A percentile compares a stretch with the other conserved stretches of the same genome.
Conservation (phyloP, 1,140 invertebrate genomes). For the Sitophilus oryzae region DNA sequence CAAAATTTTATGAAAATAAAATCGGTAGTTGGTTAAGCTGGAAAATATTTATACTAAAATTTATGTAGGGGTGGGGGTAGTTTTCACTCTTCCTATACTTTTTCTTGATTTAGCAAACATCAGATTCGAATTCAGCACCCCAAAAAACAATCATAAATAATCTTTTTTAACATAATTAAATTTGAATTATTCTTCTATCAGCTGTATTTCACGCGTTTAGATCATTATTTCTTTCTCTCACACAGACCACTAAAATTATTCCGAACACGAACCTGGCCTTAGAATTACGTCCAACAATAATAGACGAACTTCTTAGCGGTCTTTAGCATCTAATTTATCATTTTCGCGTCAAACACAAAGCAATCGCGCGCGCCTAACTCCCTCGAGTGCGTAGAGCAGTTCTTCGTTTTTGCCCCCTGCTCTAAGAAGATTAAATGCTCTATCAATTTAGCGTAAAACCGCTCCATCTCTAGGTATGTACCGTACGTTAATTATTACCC, state of each 20-base stretch:
- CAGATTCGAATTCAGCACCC: too few species aligned
- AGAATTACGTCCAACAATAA: constrained; percentile 14
- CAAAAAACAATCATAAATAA: too few species aligned
- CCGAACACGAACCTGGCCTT: constrained; percentile 1
- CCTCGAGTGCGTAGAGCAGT: constrained; percentile 9
- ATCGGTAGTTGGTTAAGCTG: too few species aligned
- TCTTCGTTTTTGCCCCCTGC: constrained; percentile 8
- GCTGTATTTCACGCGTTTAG: too few species aligned
- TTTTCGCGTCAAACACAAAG: constrained; percentile 16
- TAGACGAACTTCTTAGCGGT: constrained; percentile 18
- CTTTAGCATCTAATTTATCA: constrained; percentile 22
- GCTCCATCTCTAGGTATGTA: not conserved
- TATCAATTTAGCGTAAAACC: not conserved
- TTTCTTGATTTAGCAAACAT: too few species aligned
- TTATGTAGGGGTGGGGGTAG: too few species aligned
- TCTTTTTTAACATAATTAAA: too few species aligned
- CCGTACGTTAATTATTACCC: constrained; percentile 6
- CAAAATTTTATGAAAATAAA: too few species aligned
- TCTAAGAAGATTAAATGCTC: constrained; percentile 19
- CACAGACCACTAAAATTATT: not conserved
- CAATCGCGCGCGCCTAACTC: constrained; percentile 7
- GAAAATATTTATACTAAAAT: too few species aligned
- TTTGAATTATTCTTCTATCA: too few species aligned
- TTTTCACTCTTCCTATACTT: too few species aligned
- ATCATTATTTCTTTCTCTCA: too few species aligned